phyloP scores from a whole-genome alignment of 2,797 vertebrate genomes.

The Sebastes matsubarae region DNA sequence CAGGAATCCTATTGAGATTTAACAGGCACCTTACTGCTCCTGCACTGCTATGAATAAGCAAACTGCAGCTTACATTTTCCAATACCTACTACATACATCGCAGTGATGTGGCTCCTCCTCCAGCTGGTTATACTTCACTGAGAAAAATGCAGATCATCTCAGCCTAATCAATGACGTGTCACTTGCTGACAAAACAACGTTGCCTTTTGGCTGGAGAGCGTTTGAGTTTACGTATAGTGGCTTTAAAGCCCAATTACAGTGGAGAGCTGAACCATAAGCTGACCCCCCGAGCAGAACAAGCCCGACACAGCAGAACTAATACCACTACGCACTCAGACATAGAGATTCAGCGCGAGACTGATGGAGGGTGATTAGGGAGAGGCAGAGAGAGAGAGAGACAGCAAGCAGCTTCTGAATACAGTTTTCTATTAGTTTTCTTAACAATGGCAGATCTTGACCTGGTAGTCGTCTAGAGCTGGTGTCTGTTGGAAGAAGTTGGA shows the following conservation, averaged over 20 bases:
- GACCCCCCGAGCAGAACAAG: slow-evolving; percentile 44
- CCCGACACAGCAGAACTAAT: slow-evolving; percentile 58
- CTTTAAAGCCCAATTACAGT: slow-evolving; percentile 62
- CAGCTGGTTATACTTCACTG: neutral
- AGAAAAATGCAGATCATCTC: slow-evolving; percentile 22
- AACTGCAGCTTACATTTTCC: slow-evolving; percentile 8
- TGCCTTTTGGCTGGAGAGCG: neutral
- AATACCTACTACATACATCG: neutral
- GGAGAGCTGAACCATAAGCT: slow-evolving; percentile 38
- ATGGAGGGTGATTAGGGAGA: slow-evolving; percentile 55
- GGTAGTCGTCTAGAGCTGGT: slow-evolving; percentile 10
- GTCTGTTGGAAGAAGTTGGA: neutral
- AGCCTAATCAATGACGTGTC: slow-evolving; percentile 16
- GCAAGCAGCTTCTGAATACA: slow-evolving; percentile 6
- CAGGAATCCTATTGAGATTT: slow-evolving; percentile 38
- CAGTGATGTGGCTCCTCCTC: slow-evolving; percentile 3
- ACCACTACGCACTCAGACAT: slow-evolving; percentile 23
- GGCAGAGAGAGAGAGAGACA: slow-evolving; percentile 10
- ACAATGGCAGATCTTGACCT: slow-evolving; percentile 34
- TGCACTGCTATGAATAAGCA: slow-evolving; percentile 22
- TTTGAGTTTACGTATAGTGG: slow-evolving; percentile 33
- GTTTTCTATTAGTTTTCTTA: slow-evolving; percentile 41
- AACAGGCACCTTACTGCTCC: neutral
- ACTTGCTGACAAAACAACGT: slow-evolving; percentile 21
- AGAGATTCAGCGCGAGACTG: slow-evolving; percentile 42